These are phyloP conservation scores for Neomonachus schauinslandi DNA, from an alignment of 2,113 vertebrate species.

Conservation along the genomic window DNA sequence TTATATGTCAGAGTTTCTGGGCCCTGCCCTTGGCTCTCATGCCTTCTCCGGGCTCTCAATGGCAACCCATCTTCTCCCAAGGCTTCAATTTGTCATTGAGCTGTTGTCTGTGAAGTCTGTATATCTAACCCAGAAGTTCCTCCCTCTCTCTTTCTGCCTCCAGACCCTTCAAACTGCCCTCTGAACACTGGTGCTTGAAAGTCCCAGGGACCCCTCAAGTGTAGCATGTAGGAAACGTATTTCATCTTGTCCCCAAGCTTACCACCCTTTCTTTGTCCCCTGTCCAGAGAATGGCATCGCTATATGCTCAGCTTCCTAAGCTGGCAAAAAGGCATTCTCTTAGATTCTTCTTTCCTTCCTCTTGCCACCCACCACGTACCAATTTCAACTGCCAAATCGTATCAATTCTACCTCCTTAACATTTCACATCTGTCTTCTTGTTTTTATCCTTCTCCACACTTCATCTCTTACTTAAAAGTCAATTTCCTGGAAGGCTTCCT, in stretches of 20 bases:
- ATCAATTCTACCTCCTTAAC: neutral
- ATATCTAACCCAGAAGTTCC: neutral
- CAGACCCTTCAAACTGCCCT: neutral
- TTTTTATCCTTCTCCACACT: neutral
- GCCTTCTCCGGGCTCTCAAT: fast-evolving
- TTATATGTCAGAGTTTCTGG: neutral
- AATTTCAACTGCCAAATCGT: neutral
- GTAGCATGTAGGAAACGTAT: neutral
- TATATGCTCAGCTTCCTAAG: neutral
- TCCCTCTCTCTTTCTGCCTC: neutral
- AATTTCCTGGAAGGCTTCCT: neutral
- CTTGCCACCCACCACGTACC: neutral
- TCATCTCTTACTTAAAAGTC: neutral
- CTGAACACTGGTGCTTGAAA: neutral
- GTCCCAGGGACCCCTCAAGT: neutral
- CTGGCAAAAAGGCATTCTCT: neutral
- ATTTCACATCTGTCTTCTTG: neutral
- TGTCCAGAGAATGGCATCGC: neutral
- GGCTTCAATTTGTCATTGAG: neutral
- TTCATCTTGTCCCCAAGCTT: neutral
- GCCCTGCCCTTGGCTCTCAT: no score
- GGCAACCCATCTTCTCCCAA: neutral
- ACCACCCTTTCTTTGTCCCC: neutral
- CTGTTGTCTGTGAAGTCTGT: neutral
- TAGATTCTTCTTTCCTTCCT: neutral